These are phyloP conservation scores for Balanococcus diminutus DNA, from an alignment of 2,888 invertebrate species.

Conservation along the genomic window DNA sequence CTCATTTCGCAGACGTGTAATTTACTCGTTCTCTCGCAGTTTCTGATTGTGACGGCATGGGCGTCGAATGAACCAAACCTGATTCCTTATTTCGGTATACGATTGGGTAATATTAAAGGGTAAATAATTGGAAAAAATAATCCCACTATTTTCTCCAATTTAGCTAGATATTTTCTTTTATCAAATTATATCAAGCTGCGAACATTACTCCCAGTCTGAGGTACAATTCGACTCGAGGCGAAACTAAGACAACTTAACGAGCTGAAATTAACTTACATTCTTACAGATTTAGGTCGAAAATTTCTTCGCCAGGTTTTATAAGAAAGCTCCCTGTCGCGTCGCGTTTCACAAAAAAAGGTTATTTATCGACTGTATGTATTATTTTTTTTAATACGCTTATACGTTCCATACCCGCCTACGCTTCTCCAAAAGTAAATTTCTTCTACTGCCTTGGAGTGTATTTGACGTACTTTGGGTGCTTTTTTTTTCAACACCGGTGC, in stretches of 20 bases:
- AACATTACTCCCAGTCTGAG: not conserved
- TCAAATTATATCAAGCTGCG: not conserved
- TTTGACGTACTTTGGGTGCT: constrained; percentile 20
- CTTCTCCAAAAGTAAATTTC: constrained; percentile 17
- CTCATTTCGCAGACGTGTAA: not conserved
- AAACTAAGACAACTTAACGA: constrained; percentile 28
- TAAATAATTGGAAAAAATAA: constrained; percentile 7
- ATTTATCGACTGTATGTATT: constrained; percentile 37
- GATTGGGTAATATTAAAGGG: no score
- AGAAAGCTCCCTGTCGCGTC: not conserved
- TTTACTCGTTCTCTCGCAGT: not conserved
- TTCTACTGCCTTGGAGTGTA: constrained; percentile 5
- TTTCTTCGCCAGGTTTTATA: not conserved
- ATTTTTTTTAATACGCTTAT: constrained; percentile 6
- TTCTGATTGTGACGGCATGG: not conserved
- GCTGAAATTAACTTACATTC: constrained; percentile 5
- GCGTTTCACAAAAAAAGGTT: not conserved
- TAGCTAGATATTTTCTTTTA: no score
- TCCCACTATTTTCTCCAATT: no score
- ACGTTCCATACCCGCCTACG: no score
- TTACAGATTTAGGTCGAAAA: not conserved
- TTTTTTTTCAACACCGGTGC: not conserved
- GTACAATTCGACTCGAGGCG: not conserved
- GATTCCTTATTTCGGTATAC: no score
- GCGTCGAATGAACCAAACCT: not conserved